Conservation (phyloP, 2,888 invertebrate genomes). For the Acanthopleura granulata region DNA sequence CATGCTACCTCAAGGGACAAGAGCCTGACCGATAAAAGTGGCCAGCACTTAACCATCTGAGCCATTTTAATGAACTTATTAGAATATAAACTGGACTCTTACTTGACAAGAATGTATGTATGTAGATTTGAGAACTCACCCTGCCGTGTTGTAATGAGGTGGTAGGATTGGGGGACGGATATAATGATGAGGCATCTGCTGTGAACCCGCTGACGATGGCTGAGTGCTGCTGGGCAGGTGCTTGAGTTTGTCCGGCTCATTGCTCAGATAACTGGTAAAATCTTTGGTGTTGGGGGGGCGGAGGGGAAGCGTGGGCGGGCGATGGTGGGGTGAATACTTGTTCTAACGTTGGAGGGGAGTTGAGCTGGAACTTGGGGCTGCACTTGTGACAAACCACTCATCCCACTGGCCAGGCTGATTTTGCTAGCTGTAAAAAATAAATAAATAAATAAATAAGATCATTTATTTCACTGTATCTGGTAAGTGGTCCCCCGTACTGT, state of each 20-base stretch:
- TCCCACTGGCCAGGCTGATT: constrained; percentile 28
- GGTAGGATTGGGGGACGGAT: constrained; percentile 49
- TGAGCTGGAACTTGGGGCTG: not conserved
- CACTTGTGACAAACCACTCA: not conserved
- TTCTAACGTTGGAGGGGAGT: constrained; percentile 43
- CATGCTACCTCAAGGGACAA: too few species aligned
- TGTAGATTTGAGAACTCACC: not conserved
- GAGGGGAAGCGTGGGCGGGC: constrained; percentile 49
- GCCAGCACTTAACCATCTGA: too few species aligned
- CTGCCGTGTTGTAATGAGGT: constrained; percentile 42
- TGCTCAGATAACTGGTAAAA: constrained; percentile 48
- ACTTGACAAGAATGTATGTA: too few species aligned
- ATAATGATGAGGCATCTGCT: constrained; percentile 37
- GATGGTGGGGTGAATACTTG: constrained; percentile 46
- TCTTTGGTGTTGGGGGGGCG: constrained; percentile 42
- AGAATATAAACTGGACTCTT: too few species aligned
- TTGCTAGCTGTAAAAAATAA: constrained; percentile 61
- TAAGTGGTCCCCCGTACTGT: too few species aligned
- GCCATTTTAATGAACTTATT: too few species aligned
- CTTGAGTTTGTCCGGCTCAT: constrained; percentile 57
- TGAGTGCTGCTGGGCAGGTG: constrained; percentile 44
- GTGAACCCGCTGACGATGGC: constrained; percentile 36
- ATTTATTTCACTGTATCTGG: too few species aligned
- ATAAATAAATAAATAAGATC: too few species aligned
- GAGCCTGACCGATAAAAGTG: too few species aligned